A percentile compares a stretch with the other conserved stretches of the same genome.
phyloP scores from a whole-genome alignment of 2,113 vertebrate genomes.

The Hemiprocne comata region DNA sequence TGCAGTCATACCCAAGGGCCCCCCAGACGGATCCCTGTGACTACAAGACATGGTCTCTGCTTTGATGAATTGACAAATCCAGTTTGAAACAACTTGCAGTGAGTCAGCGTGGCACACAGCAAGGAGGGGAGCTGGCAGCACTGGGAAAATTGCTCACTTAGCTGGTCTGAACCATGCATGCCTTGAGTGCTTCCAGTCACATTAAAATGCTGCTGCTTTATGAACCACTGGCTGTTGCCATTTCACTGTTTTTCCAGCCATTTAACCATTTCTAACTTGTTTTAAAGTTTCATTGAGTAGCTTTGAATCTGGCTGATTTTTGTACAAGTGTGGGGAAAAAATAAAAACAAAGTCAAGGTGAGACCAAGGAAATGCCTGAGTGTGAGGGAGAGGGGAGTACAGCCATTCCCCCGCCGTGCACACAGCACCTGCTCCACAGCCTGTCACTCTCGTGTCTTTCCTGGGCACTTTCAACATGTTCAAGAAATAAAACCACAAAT shows the following conservation, averaged over 20 bases:
- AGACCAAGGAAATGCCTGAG: not conserved
- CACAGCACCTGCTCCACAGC: not conserved
- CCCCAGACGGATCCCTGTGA: not conserved
- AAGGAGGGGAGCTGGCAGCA: not conserved
- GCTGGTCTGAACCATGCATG: not conserved
- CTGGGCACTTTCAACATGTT: not conserved
- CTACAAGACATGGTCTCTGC: not conserved
- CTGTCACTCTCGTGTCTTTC: not conserved
- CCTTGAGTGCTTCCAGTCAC: constrained; percentile 1
- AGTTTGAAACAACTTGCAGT: not conserved
- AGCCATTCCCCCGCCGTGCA: accelerated
- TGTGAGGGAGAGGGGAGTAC: not conserved
- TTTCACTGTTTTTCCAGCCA: not conserved
- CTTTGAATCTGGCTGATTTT: not conserved
- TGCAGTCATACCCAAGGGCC: not conserved
- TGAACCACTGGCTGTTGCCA: not conserved
- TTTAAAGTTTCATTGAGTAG: not conserved
- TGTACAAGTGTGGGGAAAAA: not conserved
- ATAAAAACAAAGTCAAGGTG: not conserved
- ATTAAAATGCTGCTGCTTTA: constrained; percentile 19
- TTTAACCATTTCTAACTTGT: not conserved
- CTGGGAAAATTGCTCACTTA: not conserved
- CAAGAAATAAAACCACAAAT: not conserved
- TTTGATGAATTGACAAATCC: not conserved
- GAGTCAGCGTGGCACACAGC: not conserved